These are phyloP conservation scores for Hypselothyrea guttata DNA, from an alignment of 2,888 invertebrate species.

Conservation along the genomic window DNA sequence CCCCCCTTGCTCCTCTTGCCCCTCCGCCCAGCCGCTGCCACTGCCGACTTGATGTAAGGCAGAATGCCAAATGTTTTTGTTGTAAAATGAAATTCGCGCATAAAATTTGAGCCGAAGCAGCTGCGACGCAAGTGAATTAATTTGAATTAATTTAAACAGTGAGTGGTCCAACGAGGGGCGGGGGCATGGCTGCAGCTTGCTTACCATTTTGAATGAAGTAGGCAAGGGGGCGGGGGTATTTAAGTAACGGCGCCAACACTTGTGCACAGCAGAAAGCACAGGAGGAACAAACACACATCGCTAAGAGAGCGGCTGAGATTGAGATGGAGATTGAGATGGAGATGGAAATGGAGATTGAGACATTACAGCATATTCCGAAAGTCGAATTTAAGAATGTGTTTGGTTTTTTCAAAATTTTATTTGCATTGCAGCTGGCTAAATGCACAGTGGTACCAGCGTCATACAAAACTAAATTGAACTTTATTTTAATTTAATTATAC, in stretches of 20 bases:
- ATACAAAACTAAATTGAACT: too few species aligned
- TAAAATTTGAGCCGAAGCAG: constrained; percentile 76
- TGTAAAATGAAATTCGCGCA: constrained; percentile 74
- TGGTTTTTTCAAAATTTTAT: constrained; percentile 40
- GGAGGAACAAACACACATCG: constrained; percentile 22
- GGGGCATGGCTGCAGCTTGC: constrained; percentile 22
- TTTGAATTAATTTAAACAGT: constrained; percentile 77
- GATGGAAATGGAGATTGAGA: constrained; percentile 44
- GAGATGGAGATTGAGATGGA: constrained; percentile 1
- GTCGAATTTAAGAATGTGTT: constrained; percentile 55
- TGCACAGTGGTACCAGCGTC: constrained; percentile 22
- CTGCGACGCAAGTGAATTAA: constrained; percentile 79
- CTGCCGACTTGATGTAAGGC: constrained; percentile 12
- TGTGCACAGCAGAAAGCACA: constrained; percentile 47
- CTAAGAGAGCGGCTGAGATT: too few species aligned
- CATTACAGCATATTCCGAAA: constrained; percentile 56
- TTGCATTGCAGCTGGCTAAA: constrained; percentile 50
- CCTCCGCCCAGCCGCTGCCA: neutral
- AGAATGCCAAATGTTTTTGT: constrained; percentile 60
- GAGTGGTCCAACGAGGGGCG: constrained; percentile 21
- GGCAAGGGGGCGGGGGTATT: constrained; percentile 27
- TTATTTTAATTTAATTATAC: too few species aligned
- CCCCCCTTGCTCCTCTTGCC: neutral
- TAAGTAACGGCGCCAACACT: constrained; percentile 75
- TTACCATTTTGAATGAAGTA: neutral